Evolutionary conservation across 2,113 vertebrate genomes (phyloP), one percentile per base, ranked within the genome.

Genomic region (Mesitornis unicolor): DNA sequence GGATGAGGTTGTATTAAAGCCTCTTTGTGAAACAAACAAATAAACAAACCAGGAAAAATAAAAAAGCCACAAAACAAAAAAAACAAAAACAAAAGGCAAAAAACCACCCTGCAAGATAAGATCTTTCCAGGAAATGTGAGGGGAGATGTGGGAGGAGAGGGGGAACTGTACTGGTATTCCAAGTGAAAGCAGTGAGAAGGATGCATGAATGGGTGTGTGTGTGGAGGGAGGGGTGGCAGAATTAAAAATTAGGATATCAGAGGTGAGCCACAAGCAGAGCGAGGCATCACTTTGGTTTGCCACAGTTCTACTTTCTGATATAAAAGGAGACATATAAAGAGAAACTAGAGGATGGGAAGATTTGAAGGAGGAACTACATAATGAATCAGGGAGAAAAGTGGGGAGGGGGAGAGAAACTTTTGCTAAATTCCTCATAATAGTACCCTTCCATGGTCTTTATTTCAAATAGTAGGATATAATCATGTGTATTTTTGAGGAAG

Each of bases 141-240:
- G 18, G 9, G n/a, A 73, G 29, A 6, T 21, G 8, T 1, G 8
- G 12, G 13, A 76, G 21, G 14, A 57, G 35, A 60, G 1, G 3
- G 21, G 6, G 2, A 10, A 47, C 36, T 36, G 17, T 45, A 45
- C 24, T 6, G 2, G 22, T 21, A 10, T 25, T 88, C 43, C 16
- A 67, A 18, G 26, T 25, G 22, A 56, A 71, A 56, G 64, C 24
- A 38, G 12, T 57, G 45, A 89, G 36, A 77, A 87, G 31, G 33
- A n/a, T 45, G 3, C 18, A 53, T 50, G 35, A 56, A 10, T 47
- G 40, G 57, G 9, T 60, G 24, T 60, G 51, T n/a, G n/a, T n/a
- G n/a, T n/a, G 51, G 65, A 56, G 36, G 7, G 10, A 2, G 16
- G 2, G 2, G 8, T 1, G 2, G 15, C 2, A 4, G 5, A 35